Base-by-base conservation (phyloP, 2,797 vertebrate genomes). In the Eospalax fontanierii region DNA sequence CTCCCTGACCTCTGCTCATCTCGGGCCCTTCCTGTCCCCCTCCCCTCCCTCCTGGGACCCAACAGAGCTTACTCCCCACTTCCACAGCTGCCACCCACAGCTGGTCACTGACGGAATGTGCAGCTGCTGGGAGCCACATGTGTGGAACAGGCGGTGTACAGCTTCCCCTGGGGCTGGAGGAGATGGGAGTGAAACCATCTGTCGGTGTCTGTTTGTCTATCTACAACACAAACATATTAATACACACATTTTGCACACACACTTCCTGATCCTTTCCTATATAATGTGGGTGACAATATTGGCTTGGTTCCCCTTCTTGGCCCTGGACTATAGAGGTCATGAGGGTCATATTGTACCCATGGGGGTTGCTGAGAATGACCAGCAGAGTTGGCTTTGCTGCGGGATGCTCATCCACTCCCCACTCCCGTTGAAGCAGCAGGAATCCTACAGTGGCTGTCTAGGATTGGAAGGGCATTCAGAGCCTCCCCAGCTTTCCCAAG, bases 41-140 rank as follows among this genome's bases (percentile, higher is more conserved):
- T 54, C 3, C 10, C 26, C 91, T 74, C 93, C 68, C 84, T 61
- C 12, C 86, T 38, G 92, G 40, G 96, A 93, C 94, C 71, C 88
- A 95, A 93, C 93, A 54, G 43, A 18, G 12, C 75, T 96, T 90
- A 83, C 82, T 93, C 83, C 35, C 94, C 88, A 96, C 95, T 89
- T 92, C 93, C 95, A 95, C 97, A 76, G 97, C 74, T 61, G 98
- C 98, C 6, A 2, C n/a, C 63, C 93, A 50, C 98, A 98, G 97
- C 98, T 98, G 98, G 97, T 89, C 96, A 3, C 97, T 97, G 97
- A 94, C 40, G 16, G 26, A 93, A 95, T 95, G 30, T 59, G 6
- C 98, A 98, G 98, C 98, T 98, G 97, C 95, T 78, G 86, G 95
- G 95, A 74, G 96, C 95, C 97, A 94, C 97, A 97, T 98, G 96